Percentiles rank a stretch among this genome's conserved stretches.
phyloP scores from a whole-genome alignment of 1,140 invertebrate species.

The Drosophila repletoides region DNA sequence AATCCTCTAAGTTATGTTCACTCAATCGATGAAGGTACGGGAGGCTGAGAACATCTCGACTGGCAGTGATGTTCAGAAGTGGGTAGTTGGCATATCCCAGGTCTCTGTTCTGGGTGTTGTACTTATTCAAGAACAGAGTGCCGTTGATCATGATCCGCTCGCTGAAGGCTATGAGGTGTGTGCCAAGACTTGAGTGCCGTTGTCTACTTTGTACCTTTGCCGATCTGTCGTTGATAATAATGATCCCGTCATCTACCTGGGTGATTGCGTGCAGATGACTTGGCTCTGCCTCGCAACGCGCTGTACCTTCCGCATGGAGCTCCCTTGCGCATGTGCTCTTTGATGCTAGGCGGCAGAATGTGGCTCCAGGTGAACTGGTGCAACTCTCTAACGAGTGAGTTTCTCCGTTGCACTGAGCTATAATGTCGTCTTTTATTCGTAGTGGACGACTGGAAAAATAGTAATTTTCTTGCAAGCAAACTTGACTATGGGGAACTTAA shows the following conservation, averaged over 20 bases:
- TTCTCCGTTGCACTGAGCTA: slow-evolving; percentile 11
- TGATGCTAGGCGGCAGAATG: not conserved
- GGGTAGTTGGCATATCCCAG: not conserved
- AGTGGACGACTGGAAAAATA: not conserved
- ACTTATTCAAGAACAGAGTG: slow-evolving; percentile 1
- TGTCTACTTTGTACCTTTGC: slow-evolving; percentile 23
- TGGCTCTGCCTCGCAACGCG: slow-evolving; percentile 17
- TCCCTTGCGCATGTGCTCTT: slow-evolving; percentile 25
- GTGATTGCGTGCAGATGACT: slow-evolving; percentile 6
- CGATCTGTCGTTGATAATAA: slow-evolving; percentile 19
- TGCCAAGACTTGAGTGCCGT: slow-evolving; percentile 16
- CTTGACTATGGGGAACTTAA: slow-evolving; percentile 19
- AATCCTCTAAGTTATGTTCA: too few relatives aligned
- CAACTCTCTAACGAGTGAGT: not conserved
- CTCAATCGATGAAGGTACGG: slow-evolving; percentile 10
- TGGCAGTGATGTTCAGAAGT: slow-evolving; percentile 10
- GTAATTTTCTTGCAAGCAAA: slow-evolving; percentile 19
- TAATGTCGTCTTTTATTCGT: slow-evolving; percentile 2
- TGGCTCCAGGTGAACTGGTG: not conserved
- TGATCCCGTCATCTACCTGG: slow-evolving; percentile 9
- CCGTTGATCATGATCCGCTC: slow-evolving; percentile 17
- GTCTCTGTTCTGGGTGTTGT: slow-evolving; percentile 4
- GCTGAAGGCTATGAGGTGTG: slow-evolving; percentile 18
- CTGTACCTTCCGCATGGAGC: slow-evolving; percentile 20
- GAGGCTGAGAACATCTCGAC: slow-evolving; percentile 17